Evolutionary conservation across 2,797 vertebrate genomes (phyloP), one percentile per base, ranked within the genome.

Genomic region (Acropternis orthonyx): DNA sequence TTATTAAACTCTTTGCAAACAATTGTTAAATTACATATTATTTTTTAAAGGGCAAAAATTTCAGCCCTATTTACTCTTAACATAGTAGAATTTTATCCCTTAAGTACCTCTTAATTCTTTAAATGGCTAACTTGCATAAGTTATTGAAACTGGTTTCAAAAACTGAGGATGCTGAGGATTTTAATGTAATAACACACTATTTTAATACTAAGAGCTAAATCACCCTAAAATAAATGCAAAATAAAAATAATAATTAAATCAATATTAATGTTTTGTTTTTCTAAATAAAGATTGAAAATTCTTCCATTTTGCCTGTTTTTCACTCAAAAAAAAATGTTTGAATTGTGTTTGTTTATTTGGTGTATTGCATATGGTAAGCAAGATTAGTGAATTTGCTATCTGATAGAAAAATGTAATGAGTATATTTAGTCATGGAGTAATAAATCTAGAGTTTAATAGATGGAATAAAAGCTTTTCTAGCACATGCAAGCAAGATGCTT

Each of bases 381-480:
- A 90, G 59, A 85, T 52, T 41, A 37, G 17, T 56, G 41, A 74
- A 71, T 71, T 74, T 37, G 39, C 7, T 62, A 10, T 7, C 39
- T 24, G 34, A 10, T 26, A 23, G 36, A 69, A 69, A 86, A 90
- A 27, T n/a, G 8, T 49, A 88, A 52, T 76, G 37, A 74, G 10
- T 67, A 14, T 73, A 75, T 92, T 90, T 95, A 95, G 30, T 32
- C 27, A 79, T 3, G 21, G 7, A 58, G 62, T 81, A 89, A 89
- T 93, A 97, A 95, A 94, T 95, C 65, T 81, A 28, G 55, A 85
- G 8, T 93, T 96, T 94, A 90, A 74, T 61, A 88, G 10, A 22
- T 14, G 44, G 19, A 89, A 67, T 81, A 86, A 79, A 95, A 92
- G 8, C 8, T 87, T 95, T 76, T 85, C 73, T 65, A 88, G 22